A percentile compares a stretch with the other conserved stretches of the same genome.
Evolutionary conservation across 2,888 invertebrate genomes (phyloP).

Genomic region (Furcula furcula): DNA sequence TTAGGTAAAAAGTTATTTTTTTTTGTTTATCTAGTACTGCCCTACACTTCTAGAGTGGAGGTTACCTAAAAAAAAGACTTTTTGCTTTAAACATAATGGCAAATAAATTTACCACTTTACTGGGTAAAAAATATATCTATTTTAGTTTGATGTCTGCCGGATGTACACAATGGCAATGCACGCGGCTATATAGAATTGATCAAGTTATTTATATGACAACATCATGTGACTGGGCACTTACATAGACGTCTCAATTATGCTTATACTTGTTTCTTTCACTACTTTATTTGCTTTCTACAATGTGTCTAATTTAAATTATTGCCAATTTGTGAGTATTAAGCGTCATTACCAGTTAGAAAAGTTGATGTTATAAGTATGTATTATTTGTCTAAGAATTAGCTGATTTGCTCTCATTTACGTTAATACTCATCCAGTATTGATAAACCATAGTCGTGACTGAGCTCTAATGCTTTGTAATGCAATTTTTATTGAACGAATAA

Average conservation of each 20-base stretch:
- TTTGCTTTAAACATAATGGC: no score
- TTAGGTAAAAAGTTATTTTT: no score
- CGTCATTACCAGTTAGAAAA: conserved; percentile 3
- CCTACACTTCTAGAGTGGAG: no score
- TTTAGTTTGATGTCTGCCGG: no score
- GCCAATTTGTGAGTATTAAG: neutral
- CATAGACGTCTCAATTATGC: neutral
- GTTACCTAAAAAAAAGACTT: no score
- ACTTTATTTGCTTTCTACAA: neutral
- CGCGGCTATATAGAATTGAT: no score
- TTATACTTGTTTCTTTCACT: neutral
- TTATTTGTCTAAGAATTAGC: conserved; percentile 10
- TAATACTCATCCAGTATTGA: conserved; percentile 7
- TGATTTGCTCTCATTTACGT: conserved; percentile 12
- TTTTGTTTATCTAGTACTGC: no score
- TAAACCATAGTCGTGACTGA: conserved; percentile 12
- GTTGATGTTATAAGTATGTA: conserved; percentile 11
- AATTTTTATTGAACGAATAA: no score
- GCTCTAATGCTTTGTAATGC: no score
- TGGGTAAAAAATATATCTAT: no score
- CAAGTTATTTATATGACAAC: neutral
- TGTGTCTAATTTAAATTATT: neutral
- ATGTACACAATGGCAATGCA: no score
- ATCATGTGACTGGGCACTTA: neutral
- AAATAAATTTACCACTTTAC: no score